Conservation (phyloP, 2,888 invertebrate genomes). For the Rotaria sp. region DNA sequence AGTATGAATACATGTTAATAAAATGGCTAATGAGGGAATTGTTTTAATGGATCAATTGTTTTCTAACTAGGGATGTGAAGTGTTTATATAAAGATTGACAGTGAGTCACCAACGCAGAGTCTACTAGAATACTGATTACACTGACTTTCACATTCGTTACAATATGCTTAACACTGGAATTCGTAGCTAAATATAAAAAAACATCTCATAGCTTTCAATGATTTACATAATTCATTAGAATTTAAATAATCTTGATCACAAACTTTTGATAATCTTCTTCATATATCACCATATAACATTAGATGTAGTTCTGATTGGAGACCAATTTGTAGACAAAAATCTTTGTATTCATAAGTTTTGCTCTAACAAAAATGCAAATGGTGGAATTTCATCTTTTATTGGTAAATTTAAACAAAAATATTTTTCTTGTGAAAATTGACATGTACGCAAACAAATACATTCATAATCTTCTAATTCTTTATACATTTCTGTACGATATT, state of each 20-base stretch:
- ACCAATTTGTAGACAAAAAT: conserved; percentile 33
- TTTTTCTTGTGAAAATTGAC: conserved; percentile 31
- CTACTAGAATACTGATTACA: background rate
- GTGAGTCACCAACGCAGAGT: background rate
- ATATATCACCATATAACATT: conserved; percentile 38
- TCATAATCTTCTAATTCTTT: conserved; percentile 34
- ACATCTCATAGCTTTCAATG: conserved; percentile 38
- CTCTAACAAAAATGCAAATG: conserved; percentile 34
- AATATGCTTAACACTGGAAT: no score
- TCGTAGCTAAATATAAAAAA: conserved; percentile 36
- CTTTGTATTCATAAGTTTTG: conserved; percentile 31
- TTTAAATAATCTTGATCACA: conserved; percentile 39
- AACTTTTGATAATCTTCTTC: conserved; percentile 40
- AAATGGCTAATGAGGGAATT: no score
- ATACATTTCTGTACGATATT: conserved; percentile 32
- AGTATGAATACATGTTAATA: no score
- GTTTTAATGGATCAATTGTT: no score
- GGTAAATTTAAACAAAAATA: conserved; percentile 35
- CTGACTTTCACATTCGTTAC: no score
- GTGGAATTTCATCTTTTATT: conserved; percentile 32
- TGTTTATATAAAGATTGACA: no score
- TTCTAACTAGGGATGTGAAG: no score
- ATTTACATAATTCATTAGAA: conserved; percentile 40
- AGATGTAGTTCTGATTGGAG: conserved; percentile 32
- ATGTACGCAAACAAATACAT: conserved; percentile 32